Base-by-base conservation (phyloP, 2,797 vertebrate genomes). In the Peromyscus nudipes region DNA sequence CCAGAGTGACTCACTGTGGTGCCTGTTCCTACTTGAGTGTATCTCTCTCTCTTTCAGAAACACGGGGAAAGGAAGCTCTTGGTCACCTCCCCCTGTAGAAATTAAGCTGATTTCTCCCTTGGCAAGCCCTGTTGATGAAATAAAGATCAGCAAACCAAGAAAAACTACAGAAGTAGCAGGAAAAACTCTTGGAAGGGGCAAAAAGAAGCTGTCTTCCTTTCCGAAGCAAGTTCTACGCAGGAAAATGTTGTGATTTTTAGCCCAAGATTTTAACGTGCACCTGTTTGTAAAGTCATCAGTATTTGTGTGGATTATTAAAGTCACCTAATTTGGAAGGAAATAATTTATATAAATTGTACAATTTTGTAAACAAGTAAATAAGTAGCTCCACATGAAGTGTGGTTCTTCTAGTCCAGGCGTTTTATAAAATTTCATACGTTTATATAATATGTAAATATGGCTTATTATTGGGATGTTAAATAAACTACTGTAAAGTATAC, bases 381-480 rank as follows among this genome's bases (percentile, higher is more conserved):
- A 98, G 98, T 98, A 98, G 98, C 98, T 99, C 99, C 98, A 92
- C 98, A 92, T 98, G 98, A 98, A 98, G 98, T 98, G 84, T 97
- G 97, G 98, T 98, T 99, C 98, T 98, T 98, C 98, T 98, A 98
- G 98, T 98, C 96, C 75, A 98, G 98, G 98, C 98, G 97, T 98
- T 99, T 99, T 98, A 98, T 99, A 98, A 98, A 97, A 98, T 98
- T 99, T 99, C 98, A 98, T 99, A 99, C 96, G 92, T 99, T 99
- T 99, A 99, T 99, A 99, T 99, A 98, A 98, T 98, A 98, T 99
- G 98, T 98, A 99, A 99, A 98, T 99, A 99, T 99, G 98, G 99
- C 97, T 99, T 99, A 98, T 99, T 99, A 99, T 99, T 99, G 99
- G 98, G 99, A 99, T 99, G 99, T 99, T 99, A 99, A 99, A 99